These are phyloP conservation scores for Ganaspis brasiliensis DNA, from an alignment of 2,888 invertebrate species.

Conservation along the genomic window DNA sequence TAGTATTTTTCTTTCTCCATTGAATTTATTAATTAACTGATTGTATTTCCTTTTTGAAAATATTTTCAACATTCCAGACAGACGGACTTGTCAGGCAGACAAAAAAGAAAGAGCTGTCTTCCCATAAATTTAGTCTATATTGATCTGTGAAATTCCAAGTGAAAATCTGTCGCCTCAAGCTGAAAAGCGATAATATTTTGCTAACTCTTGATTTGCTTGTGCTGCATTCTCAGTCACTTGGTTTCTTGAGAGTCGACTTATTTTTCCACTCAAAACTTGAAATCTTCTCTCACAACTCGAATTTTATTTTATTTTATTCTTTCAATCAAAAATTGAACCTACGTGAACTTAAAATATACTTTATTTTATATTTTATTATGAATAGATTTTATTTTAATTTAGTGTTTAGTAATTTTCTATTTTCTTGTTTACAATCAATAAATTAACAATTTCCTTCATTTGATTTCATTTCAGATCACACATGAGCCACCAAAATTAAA, in stretches of 20 bases:
- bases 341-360: too few relatives aligned
- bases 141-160: constrained; percentile 34
- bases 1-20: too few relatives aligned
- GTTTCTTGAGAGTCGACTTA: neutral
- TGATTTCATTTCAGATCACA: constrained; percentile 69
- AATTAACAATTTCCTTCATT: neutral
- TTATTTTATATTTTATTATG: too few relatives aligned
- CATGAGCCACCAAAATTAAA: constrained; percentile 79
- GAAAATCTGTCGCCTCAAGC: constrained; percentile 21
- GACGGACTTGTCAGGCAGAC: neutral
- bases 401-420: too few relatives aligned
- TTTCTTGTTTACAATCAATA: neutral
- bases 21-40: neutral
- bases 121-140: constrained; percentile 36
- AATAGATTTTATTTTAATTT: neutral
- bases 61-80: constrained; percentile 6
- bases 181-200: constrained; percentile 20
- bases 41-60: too few relatives aligned
- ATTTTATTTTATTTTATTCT: neutral
- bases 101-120: constrained; percentile 12
- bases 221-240: neutral
- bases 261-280: neutral
- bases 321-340: too few relatives aligned
- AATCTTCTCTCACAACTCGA: neutral
- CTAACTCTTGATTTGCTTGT: neutral